A percentile compares a stretch with the other conserved stretches of the same genome.
Conservation (phyloP, 2,113 vertebrate species). For the Melospiza melodia region DNA sequence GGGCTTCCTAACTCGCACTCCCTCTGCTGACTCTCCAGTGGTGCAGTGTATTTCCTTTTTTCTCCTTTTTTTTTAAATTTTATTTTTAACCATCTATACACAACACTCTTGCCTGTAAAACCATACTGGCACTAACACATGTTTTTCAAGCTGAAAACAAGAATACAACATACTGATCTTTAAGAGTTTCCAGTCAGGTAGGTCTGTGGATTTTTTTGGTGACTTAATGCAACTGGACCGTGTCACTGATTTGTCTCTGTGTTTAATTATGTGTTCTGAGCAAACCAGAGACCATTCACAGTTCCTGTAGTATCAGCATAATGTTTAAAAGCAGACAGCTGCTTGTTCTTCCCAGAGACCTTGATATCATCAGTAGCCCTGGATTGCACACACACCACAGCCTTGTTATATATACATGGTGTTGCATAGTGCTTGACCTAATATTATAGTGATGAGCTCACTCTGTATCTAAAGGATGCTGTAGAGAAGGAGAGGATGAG, state of each 20-base stretch:
- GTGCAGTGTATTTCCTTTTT: neutral
- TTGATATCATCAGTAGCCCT: conserved; percentile 40
- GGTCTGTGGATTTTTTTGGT: neutral
- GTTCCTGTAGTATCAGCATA: conserved; percentile 34
- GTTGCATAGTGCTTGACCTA: conserved; percentile 35
- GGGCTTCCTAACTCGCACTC: conserved; percentile 50
- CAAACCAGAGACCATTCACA: conserved; percentile 20
- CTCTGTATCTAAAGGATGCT: neutral
- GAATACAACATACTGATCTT: neutral
- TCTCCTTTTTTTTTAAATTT: neutral
- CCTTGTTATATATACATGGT: neutral
- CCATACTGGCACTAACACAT: neutral
- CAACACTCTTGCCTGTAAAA: neutral
- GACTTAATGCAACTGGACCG: conserved; percentile 20
- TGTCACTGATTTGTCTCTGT: neutral
- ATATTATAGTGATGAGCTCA: conserved; percentile 38
- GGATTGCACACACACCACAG: conserved; percentile 32
- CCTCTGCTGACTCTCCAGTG: conserved; percentile 56
- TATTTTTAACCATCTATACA: neutral
- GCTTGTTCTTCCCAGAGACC: conserved; percentile 48
- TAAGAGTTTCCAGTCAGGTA: neutral
- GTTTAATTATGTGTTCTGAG: conserved; percentile 25
- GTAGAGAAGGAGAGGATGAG: neutral
- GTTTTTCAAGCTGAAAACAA: neutral
- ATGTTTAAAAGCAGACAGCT: conserved; percentile 44